phyloP scores from a whole-genome alignment of 1,140 invertebrate species.

The Drosophila dunni region DNA sequence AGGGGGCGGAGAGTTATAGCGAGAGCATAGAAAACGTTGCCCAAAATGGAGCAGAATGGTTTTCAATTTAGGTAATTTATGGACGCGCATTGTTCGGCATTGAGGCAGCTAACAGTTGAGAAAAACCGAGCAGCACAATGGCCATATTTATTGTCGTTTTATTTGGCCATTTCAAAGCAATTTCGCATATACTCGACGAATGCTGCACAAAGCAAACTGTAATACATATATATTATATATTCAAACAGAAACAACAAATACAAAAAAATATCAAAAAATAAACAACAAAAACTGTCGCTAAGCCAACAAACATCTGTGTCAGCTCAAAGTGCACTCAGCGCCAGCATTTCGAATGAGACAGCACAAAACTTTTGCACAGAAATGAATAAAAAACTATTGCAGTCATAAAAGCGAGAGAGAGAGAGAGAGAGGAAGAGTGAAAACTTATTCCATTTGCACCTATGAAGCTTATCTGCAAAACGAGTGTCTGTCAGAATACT shows the following conservation, averaged over 20 bases:
- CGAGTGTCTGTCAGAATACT: slow-evolving; percentile 6
- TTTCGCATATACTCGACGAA: slow-evolving; percentile 44
- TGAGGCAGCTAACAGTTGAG: slow-evolving; percentile 27
- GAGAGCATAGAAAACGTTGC: slow-evolving; percentile 32
- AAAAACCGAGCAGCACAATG: slow-evolving; percentile 53
- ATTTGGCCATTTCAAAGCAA: slow-evolving; percentile 76
- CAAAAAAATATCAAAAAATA: background rate
- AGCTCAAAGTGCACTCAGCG: slow-evolving; percentile 31
- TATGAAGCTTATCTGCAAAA: background rate
- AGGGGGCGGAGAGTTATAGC: background rate
- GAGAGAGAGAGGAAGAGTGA: background rate
- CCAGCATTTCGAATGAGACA: slow-evolving; percentile 31
- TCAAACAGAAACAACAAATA: slow-evolving; percentile 29
- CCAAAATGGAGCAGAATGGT: slow-evolving; percentile 55
- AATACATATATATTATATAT: slow-evolving; percentile 37
- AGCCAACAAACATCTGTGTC: slow-evolving; percentile 41
- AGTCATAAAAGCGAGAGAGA: background rate
- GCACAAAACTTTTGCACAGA: slow-evolving; percentile 39
- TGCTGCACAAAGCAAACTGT: slow-evolving; percentile 19
- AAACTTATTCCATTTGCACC: background rate
- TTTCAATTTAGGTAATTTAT: slow-evolving; percentile 82
- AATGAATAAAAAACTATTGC: slow-evolving; percentile 17
- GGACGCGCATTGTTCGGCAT: slow-evolving; percentile 62
- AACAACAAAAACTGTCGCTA: slow-evolving; percentile 19
- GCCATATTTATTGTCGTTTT: slow-evolving; percentile 75